Evolutionary conservation across 2,888 invertebrate genomes (phyloP).

Genomic region (Erannis defoliaria): DNA sequence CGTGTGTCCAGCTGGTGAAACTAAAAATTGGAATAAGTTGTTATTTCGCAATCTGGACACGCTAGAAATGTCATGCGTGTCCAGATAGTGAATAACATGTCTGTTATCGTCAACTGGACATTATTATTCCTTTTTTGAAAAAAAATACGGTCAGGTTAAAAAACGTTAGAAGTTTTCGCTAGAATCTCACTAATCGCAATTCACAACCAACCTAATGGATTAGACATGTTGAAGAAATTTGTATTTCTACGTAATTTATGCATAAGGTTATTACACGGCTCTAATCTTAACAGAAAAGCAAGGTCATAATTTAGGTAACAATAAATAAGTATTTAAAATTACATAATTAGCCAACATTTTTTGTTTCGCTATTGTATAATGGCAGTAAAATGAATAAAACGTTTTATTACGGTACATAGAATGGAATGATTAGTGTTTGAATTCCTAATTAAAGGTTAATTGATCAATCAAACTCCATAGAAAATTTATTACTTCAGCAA

Average conservation of each 20-base stretch:
- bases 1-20: no score
- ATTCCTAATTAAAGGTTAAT: not conserved
- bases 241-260: not conserved
- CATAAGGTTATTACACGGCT: not conserved
- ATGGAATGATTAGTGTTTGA: not conserved
- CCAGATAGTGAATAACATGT: no score
- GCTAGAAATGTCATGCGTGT: no score
- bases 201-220: no score
- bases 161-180: no score
- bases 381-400: not conserved
- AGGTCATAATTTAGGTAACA: not conserved
- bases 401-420: not conserved
- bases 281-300: not conserved
- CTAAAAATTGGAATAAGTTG: no score
- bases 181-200: no score
- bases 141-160: no score
- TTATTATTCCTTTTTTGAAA: no score
- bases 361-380: constrained; percentile 3
- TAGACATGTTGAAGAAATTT: not conserved
- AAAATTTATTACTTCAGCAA: not conserved
- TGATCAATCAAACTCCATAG: not conserved
- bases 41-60: no score
- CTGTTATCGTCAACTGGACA: no score
- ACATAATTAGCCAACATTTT: not conserved
- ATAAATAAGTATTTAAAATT: not conserved